These are phyloP conservation scores for Mongoloraphidia duomilia DNA, from an alignment of 2,888 invertebrate species.

Conservation along the genomic window DNA sequence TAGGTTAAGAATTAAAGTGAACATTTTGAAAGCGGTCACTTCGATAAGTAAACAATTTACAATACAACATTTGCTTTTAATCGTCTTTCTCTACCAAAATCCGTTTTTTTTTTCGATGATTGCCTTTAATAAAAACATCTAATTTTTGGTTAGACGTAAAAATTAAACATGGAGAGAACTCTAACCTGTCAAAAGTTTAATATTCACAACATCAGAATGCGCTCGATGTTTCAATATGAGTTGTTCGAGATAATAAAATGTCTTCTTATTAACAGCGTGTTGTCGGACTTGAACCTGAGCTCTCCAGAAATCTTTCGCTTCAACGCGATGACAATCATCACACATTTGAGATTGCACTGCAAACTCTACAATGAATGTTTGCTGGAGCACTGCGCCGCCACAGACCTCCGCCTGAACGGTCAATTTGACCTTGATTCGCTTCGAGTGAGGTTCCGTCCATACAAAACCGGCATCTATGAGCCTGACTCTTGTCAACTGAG, in stretches of 20 bases:
- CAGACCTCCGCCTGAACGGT: slow-evolving; percentile 92
- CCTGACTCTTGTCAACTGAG: slow-evolving; percentile 71
- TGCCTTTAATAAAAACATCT: too few relatives aligned
- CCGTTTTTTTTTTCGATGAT: too few relatives aligned
- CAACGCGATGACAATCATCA: slow-evolving; percentile 88
- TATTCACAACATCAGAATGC: slow-evolving; percentile 78
- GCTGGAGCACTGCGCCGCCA: slow-evolving; percentile 81
- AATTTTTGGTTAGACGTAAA: too few relatives aligned
- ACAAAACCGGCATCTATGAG: slow-evolving; percentile 92
- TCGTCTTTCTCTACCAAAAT: too few relatives aligned
- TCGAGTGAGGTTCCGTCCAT: slow-evolving; percentile 99
- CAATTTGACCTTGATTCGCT: slow-evolving; percentile 84
- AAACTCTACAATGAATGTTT: slow-evolving; percentile 91
- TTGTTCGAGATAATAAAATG: slow-evolving; percentile 95
- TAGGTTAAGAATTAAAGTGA: too few relatives aligned
- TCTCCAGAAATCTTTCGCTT: slow-evolving; percentile 97
- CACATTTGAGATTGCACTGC: slow-evolving; percentile 89
- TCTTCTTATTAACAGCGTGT: slow-evolving; percentile 85
- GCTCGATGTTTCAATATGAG: slow-evolving; percentile 90
- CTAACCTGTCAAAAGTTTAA: slow-evolving; percentile 67
- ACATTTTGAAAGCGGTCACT: too few relatives aligned
- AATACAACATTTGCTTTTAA: too few relatives aligned
- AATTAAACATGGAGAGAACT: too few relatives aligned
- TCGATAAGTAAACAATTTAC: too few relatives aligned
- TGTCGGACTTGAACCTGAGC: slow-evolving; percentile 82